phyloP scores from a whole-genome alignment of 2,797 vertebrate genomes.

The Aplochiton taeniatus region DNA sequence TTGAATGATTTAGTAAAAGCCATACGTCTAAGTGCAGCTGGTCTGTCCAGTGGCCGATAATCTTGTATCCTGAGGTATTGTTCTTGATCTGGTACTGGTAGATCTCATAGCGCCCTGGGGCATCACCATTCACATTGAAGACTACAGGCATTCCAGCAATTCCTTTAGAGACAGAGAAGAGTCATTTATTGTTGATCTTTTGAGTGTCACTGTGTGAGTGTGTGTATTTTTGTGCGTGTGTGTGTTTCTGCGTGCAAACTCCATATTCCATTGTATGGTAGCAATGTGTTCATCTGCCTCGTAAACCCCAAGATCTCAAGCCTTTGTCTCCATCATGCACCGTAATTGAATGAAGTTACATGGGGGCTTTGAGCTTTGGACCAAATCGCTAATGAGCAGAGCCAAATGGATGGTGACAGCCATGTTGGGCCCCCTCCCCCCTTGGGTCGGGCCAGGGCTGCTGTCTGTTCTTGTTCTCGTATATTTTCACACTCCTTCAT shows the following conservation, averaged over 20 bases:
- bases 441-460: conserved; percentile 52
- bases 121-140: conserved; percentile 93
- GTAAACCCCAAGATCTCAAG: not conserved
- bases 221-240: not conserved
- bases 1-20: not conserved
- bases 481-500: conserved; percentile 67
- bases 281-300: not conserved
- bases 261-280: not conserved
- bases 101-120: conserved; percentile 92
- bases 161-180: conserved; percentile 66
- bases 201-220: not conserved
- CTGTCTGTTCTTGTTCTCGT: conserved; percentile 65
- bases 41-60: conserved; percentile 91
- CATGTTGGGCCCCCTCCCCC: conserved; percentile 53
- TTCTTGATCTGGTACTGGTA: conserved; percentile 94
- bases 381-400: conserved; percentile 49
- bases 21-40: conserved; percentile 87
- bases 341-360: conserved; percentile 39
- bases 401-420: conserved; percentile 63
- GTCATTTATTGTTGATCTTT: not conserved
- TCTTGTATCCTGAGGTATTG: conserved; percentile 85
- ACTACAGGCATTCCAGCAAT: conserved; percentile 91
- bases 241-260: not conserved
- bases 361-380: conserved; percentile 28
- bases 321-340: conserved; percentile 17